Evolutionary conservation across 1,140 invertebrate species (phyloP), one percentile per base, ranked within the genome.

Genomic region (Tenebrio molitor): DNA sequence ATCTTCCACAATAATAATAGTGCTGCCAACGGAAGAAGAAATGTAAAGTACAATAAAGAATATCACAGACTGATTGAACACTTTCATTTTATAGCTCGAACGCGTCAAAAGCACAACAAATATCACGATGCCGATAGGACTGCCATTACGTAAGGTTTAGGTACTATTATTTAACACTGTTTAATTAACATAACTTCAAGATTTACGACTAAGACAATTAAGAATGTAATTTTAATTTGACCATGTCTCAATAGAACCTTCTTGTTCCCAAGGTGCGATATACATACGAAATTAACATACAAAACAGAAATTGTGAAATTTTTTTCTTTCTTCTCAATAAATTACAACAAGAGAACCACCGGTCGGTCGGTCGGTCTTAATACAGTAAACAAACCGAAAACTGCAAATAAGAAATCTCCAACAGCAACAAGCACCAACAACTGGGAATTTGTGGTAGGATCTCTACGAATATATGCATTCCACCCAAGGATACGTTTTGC

Each of bases 1-100:
- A 78, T 82, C 81, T 53, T 82, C 80, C 8, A 82, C 76, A 10
- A 82, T 75, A 69, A 82, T 82, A 46, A 82, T 79, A 29, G 76
- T 72, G 41, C 73, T 77, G 72, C 65, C 17, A 44, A 66, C 63
- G n/a, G 50, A 17, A 69, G 50, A 15, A 68, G 39, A 42, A 33
- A 71, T n/a, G 71, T 8, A 17, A 62, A 50, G 63, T 23, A 63
- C 14, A 62, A 74, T 10, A 15, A 76, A 67, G 70, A 75, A 75
- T 71, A 74, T 75, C 73, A 79, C 76, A 77, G 44, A 72, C 12
- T 33, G 42, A 34, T 41, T 63, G 15, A 68, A 68, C 65, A 68
- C 36, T 66, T 36, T 63, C 73, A 69, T 70, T 74, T 33, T 65
- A 25, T 46, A 42, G 19, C 1, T 12, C n/a, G n/a, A 58, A 58